These are phyloP conservation scores for Sphaerophoria taeniata DNA, from an alignment of 2,888 invertebrate genomes.

Conservation along the genomic window DNA sequence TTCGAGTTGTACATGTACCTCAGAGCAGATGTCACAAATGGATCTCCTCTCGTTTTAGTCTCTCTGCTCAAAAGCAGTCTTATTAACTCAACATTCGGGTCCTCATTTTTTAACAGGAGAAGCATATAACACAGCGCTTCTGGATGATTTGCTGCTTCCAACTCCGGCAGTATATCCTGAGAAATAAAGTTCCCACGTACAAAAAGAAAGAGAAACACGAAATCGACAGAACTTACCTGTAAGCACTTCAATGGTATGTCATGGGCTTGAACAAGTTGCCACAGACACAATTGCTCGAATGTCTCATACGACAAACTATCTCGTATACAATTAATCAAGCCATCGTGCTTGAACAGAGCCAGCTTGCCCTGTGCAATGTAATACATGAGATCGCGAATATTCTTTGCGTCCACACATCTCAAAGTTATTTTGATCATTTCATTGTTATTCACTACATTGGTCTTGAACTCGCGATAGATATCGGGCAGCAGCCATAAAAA, in stretches of 20 bases:
- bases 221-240: slow-evolving; percentile 77
- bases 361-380: slow-evolving; percentile 94
- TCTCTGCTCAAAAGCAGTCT: slow-evolving; percentile 91
- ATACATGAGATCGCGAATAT: slow-evolving; percentile 95
- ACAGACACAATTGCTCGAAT: slow-evolving; percentile 97
- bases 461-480: slow-evolving; percentile 94
- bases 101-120: slow-evolving; percentile 95
- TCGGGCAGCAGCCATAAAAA: slow-evolving; percentile 97
- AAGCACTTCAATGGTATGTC: slow-evolving; percentile 96
- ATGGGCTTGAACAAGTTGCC: slow-evolving; percentile 97
- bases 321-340: slow-evolving; percentile 89
- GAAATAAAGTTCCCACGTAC: slow-evolving; percentile 5
- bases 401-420: slow-evolving; percentile 94
- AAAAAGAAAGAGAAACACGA: neutral
- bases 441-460: slow-evolving; percentile 93
- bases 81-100: slow-evolving; percentile 93
- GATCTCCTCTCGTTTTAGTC: slow-evolving; percentile 88
- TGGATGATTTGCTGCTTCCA: slow-evolving; percentile 92
- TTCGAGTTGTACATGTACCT: slow-evolving; percentile 83
- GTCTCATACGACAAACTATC: slow-evolving; percentile 97
- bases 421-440: slow-evolving; percentile 95
- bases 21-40: slow-evolving; percentile 95
- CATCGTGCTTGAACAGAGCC: slow-evolving; percentile 91
- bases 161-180: slow-evolving; percentile 86
- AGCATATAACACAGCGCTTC: slow-evolving; percentile 96